These are phyloP conservation scores for Panthera tigris DNA, from an alignment of 2,113 vertebrate genomes.

Conservation along the genomic window DNA sequence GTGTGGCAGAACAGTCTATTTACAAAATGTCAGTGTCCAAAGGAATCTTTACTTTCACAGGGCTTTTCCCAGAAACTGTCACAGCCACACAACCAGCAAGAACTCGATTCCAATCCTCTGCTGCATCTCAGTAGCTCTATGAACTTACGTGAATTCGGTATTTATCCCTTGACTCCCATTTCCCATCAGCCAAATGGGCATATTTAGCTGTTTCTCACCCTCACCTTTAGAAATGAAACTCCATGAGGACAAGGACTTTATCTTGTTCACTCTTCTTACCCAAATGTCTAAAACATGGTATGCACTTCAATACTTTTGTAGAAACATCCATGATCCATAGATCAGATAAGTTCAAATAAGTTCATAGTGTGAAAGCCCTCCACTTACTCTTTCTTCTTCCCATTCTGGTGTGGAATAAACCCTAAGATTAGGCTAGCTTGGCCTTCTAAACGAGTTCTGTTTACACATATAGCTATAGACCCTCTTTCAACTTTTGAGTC, in stretches of 20 bases:
- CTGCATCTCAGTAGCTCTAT: neutral
- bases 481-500: neutral
- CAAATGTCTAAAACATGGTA: neutral
- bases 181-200: neutral
- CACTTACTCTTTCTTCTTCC: neutral
- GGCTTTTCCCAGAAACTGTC: neutral
- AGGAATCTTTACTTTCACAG: neutral
- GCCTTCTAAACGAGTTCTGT: neutral
- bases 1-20: neutral
- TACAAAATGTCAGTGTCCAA: neutral
- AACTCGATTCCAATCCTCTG: neutral
- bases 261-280: neutral
- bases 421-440: neutral
- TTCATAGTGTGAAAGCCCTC: neutral
- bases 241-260: neutral
- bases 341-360: neutral
- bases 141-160: neutral
- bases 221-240: neutral
- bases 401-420: too few relatives aligned
- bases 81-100: neutral
- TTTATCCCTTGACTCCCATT: neutral
- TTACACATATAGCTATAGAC: neutral
- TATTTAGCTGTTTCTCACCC: neutral
- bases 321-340: neutral
- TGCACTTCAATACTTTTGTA: neutral